A percentile compares a stretch with the other conserved stretches of the same genome.
Conservation (phyloP, 2,113 vertebrate species). For the Eclectus roratus region DNA sequence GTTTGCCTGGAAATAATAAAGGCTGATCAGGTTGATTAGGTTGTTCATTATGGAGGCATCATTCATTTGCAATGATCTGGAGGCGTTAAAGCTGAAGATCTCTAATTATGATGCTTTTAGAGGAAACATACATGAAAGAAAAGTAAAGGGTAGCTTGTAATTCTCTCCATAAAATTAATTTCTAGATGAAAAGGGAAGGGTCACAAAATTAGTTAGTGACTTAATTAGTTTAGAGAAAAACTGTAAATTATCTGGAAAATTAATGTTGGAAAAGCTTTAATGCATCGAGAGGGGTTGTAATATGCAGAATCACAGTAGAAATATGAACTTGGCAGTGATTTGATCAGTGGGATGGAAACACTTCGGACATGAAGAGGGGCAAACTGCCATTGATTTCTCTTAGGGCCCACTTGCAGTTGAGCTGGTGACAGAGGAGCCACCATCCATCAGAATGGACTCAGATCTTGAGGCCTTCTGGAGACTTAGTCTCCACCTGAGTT, state of each 20-base stretch:
- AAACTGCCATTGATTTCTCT: neutral
- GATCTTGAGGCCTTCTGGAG: accelerated
- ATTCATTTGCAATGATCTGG: neutral
- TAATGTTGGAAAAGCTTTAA: neutral
- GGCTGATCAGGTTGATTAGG: neutral
- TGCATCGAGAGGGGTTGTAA: neutral
- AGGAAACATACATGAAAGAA: neutral
- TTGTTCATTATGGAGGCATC: slow-evolving; percentile 13
- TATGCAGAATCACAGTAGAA: neutral
- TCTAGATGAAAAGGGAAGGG: neutral
- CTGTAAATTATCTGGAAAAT: neutral
- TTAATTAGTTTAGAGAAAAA: neutral
- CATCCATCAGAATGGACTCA: accelerated
- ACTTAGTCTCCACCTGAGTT: neutral
- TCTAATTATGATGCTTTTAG: slow-evolving; percentile 17
- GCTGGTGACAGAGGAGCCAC: accelerated
- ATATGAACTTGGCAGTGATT: neutral
- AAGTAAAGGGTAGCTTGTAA: neutral
- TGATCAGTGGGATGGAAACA: neutral
- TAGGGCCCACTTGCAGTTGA: neutral
- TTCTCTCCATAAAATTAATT: neutral
- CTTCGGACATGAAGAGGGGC: neutral
- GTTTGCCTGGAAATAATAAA: neutral
- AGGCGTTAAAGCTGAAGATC: neutral
- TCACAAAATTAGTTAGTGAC: neutral